Evolutionary conservation across 2,113 vertebrate species (phyloP).

Genomic region (Chrysemys picta): DNA sequence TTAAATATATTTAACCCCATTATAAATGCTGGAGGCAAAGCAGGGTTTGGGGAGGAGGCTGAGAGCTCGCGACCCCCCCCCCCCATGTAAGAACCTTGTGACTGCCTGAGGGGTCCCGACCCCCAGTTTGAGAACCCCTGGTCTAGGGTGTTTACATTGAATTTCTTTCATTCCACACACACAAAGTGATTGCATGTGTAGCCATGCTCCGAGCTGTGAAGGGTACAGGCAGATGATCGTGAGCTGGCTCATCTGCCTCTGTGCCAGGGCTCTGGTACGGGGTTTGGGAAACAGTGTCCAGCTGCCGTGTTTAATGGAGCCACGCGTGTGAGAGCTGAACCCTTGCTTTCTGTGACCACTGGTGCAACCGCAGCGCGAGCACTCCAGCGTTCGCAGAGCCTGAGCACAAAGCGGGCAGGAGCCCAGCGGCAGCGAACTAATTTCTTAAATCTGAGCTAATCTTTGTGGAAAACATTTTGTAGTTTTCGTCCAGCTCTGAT

Average conservation of each 20-base stretch:
- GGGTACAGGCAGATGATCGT: not conserved
- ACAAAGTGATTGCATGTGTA: not conserved
- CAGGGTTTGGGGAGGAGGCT: no score
- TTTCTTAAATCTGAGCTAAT: slow-evolving; percentile 26
- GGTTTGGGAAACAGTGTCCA: not conserved
- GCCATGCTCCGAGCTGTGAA: not conserved
- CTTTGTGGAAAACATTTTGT: slow-evolving; percentile 45
- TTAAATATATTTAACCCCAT: no score
- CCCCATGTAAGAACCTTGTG: no score
- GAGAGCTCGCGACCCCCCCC: no score
- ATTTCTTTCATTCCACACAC: not conserved
- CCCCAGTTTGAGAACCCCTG: no score
- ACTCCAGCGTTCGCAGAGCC: rapidly evolving
- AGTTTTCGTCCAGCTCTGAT: slow-evolving; percentile 18
- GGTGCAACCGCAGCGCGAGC: not conserved
- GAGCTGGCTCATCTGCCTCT: not conserved
- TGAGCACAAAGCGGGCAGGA: not conserved
- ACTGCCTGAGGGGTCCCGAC: no score
- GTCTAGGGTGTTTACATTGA: not conserved
- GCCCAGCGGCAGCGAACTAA: not conserved
- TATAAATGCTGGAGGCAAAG: no score
- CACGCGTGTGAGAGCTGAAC: not conserved
- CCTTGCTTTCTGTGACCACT: not conserved
- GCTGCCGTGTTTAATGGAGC: not conserved
- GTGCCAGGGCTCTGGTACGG: not conserved